Base-by-base conservation (phyloP, 2,113 vertebrate species). In the Malurus alboscapulatus region DNA sequence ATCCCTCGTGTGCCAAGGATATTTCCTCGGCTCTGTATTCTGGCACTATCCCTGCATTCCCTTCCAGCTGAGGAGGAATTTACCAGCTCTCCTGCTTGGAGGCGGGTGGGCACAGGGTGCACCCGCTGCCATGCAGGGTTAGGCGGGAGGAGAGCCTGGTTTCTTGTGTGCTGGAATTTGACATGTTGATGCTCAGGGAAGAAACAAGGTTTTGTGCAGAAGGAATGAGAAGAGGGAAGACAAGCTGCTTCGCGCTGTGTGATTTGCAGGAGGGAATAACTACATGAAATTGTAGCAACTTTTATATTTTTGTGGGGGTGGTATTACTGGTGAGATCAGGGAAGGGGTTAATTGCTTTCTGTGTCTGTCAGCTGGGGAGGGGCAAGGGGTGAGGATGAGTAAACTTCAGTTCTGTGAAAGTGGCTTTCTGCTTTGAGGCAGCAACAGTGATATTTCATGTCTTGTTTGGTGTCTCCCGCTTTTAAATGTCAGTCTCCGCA, bases 401-500 rank as follows among this genome's bases (percentile, higher is more conserved):
- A 91, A 24, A 71, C 77, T 95, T 95, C 92, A 86, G 81, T 94
- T 91, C 81, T 94, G 50, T 88, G 78, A 61, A 93, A 95, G 94
- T 90, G 77, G 85, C 72, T 96, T 97, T 95, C 92, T 94, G 95
- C 93, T 97, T 96, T 96, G 95, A 97, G 97, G 91, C 85, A 84
- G 88, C 69, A 84, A 78, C 90, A 94, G 96, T 92, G 93, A 95
- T 98, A 97, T 98, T 98, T 98, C 94, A 97, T 97, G 96, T 97
- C 96, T 96, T 97, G 87, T 66, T 51, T 97, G 95, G 97, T 96
- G 96, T 97, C 95, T 96, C 77, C 75, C 2, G 72, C 97, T 95
- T 98, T 97, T 97, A 98, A 98, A 98, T 97, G 97, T 97, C 98
- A 98, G 96, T 96, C 94, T 97, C 94, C 91, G 93, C 85, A 97